Evolutionary conservation across 2,113 vertebrate genomes (phyloP).

Genomic region (Syngnathus typhle): DNA sequence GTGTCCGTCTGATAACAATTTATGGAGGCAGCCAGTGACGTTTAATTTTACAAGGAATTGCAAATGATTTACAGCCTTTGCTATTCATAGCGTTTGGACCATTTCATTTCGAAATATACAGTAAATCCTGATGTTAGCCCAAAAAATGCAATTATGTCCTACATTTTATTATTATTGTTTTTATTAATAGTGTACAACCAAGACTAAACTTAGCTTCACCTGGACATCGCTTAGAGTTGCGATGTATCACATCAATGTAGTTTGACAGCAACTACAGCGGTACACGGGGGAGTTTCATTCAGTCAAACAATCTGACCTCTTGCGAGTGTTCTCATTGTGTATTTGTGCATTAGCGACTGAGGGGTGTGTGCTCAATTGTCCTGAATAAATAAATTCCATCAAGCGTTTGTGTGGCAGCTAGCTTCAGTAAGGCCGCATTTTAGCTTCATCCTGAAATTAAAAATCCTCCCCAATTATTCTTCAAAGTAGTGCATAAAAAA

Average conservation of each 20-base stretch:
- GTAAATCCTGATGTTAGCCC: background rate
- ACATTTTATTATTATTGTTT: background rate
- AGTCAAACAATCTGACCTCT: too few relatives aligned
- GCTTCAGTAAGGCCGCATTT: background rate
- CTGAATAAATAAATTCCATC: too few relatives aligned
- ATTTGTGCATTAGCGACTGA: too few relatives aligned
- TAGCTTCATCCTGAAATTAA: background rate
- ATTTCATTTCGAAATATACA: background rate
- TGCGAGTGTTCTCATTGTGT: too few relatives aligned
- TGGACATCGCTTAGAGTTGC: too few relatives aligned
- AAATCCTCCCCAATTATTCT: background rate
- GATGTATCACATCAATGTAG: too few relatives aligned
- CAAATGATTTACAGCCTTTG: background rate
- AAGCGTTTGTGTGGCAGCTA: too few relatives aligned
- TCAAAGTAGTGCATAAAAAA: background rate
- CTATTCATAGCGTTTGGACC: constrained; percentile 1
- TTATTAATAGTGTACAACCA: background rate
- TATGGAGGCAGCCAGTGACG: background rate
- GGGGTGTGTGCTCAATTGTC: too few relatives aligned
- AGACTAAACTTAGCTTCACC: background rate
- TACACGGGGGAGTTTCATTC: too few relatives aligned
- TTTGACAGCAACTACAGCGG: too few relatives aligned
- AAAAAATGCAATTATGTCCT: background rate
- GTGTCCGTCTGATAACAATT: background rate
- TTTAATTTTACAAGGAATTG: background rate